Evolutionary conservation across 2,113 vertebrate species (phyloP).

Genomic region (Tricholaema leucomelas): DNA sequence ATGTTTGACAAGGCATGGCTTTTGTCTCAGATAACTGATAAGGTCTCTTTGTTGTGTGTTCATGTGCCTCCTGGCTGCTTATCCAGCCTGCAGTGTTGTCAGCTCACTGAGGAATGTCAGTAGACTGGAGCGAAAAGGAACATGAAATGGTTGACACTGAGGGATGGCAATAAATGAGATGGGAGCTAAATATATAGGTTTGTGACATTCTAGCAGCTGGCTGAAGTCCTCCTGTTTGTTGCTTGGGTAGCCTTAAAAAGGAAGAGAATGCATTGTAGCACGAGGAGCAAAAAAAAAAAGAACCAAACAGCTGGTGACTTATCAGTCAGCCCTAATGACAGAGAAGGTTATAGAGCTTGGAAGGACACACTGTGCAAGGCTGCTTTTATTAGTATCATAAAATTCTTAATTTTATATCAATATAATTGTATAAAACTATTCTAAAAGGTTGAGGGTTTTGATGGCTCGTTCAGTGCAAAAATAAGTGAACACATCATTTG

Average conservation of each 20-base stretch:
- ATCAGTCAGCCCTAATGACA: slow-evolving; percentile 85
- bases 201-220: slow-evolving; percentile 72
- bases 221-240: slow-evolving; percentile 67
- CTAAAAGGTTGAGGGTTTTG: background rate
- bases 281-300: slow-evolving; percentile 51
- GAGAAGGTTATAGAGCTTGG: slow-evolving; percentile 83
- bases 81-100: background rate
- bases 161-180: slow-evolving; percentile 69
- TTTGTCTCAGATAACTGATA: slow-evolving; percentile 31
- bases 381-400: slow-evolving; percentile 14
- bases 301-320: slow-evolving; percentile 76
- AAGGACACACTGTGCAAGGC: slow-evolving; percentile 56
- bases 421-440: background rate
- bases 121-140: slow-evolving; percentile 34
- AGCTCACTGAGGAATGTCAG: slow-evolving; percentile 43
- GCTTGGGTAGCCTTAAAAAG: slow-evolving; percentile 79
- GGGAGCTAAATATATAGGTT: slow-evolving; percentile 76
- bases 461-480: accelerated
- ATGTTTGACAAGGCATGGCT: slow-evolving; percentile 13
- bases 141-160: slow-evolving; percentile 47
- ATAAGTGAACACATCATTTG: background rate
- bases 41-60: slow-evolving; percentile 28
- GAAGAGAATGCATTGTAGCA: slow-evolving; percentile 83
- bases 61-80: slow-evolving; percentile 10
- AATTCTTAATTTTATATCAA: background rate